phyloP scores from a whole-genome alignment of 2,797 vertebrate genomes.

The Microctenopoma lineatum region DNA sequence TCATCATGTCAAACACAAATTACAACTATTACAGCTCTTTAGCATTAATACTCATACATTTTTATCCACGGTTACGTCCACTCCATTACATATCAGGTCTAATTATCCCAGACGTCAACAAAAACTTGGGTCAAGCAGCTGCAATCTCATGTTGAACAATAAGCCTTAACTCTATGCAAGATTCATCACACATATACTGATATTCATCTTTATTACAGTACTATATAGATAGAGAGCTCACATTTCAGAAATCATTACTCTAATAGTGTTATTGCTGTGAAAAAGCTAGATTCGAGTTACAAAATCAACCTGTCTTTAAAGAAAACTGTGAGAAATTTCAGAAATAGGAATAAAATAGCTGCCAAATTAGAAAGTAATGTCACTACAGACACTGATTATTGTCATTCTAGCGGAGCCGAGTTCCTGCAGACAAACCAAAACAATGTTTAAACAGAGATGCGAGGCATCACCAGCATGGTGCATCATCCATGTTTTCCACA shows the following conservation, averaged over 20 bases:
- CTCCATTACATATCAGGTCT: conserved; percentile 13
- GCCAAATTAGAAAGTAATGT: conserved; percentile 15
- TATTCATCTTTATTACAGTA: conserved; percentile 64
- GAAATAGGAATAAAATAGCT: not conserved
- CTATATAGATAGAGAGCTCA: conserved; percentile 20
- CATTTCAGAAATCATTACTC: conserved; percentile 42
- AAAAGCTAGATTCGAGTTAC: not conserved
- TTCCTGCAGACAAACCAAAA: conserved; percentile 20
- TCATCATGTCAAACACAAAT: conserved; percentile 2
- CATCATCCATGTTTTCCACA: conserved; percentile 44
- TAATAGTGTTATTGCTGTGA: not conserved
- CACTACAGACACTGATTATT: conserved; percentile 13
- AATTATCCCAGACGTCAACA: conserved; percentile 12
- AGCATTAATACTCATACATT: conserved; percentile 12
- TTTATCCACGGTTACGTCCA: not conserved
- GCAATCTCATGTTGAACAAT: conserved; percentile 29
- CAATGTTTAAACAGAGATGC: conserved; percentile 5
- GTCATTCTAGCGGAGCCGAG: conserved; percentile 1
- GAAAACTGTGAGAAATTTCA: conserved; percentile 8
- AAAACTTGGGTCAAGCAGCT: conserved; percentile 15
- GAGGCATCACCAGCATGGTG: conserved; percentile 15
- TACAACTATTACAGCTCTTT: not conserved
- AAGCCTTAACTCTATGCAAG: conserved; percentile 42
- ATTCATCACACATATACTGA: conserved; percentile 67
- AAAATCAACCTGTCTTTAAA: conserved; percentile 1